Base-by-base conservation (phyloP, 2,113 vertebrate genomes). In the Hypomesus transpacificus region DNA sequence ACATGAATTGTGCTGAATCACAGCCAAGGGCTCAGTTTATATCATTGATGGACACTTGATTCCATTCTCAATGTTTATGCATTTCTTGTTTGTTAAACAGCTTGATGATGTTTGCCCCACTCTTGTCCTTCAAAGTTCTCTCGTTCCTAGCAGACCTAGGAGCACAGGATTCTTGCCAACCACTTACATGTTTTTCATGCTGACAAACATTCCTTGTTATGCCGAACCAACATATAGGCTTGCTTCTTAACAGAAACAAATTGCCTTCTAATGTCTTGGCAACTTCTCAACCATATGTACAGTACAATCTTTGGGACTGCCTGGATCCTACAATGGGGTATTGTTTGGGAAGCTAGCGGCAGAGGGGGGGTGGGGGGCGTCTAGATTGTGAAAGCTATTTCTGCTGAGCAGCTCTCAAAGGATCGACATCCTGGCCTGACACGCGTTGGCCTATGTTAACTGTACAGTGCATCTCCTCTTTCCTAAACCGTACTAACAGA, bases 271-370 rank as follows among this genome's bases (percentile, higher is more conserved):
- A 28, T 64, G 34, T 73, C 59, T 70, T 75, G 71, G 70, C 70
- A 63, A 53, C 17, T 62, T 75, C 62, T 58, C 54, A 34, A 22
- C 69, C 62, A 26, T 21, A 24, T 22, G 52, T 39, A 56, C 3
- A 5, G 56, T 66, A 16, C 21, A 79, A 57, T n/a, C 21, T 54
- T 61, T 64, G 63, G 3, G 79, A 77, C 50, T 68, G 65, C 20
- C 46, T 60, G 68, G 46, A 69, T 78, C 60, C 75, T 51, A 79
- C 77, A 83, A 73, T 66, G 65, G 74, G 46, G 65, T 28, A 64
- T 72, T 84, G 79, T 84, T 76, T 63, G 69, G 0, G 6, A 26
- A 66, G 31, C 28, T 51, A 50, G 69, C 39, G 61, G 16, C 24
- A 52, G 26, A 39, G 22, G 53, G 21, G 57, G 60, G 72, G 63